phyloP scores from a whole-genome alignment of 1,140 invertebrate species.

The Aphis craccivora region DNA sequence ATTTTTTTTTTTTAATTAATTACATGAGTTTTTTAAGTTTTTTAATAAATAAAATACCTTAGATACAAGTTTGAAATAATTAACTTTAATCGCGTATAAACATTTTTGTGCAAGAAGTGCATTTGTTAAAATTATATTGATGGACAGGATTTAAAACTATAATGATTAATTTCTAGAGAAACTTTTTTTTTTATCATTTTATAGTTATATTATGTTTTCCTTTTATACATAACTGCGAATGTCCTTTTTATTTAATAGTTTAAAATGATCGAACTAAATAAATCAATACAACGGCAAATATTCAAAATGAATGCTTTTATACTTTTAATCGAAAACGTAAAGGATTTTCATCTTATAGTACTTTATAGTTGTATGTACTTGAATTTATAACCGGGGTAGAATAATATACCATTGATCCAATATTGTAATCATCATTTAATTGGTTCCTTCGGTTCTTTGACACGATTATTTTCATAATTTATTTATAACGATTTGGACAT shows the following conservation, averaged over 20 bases:
- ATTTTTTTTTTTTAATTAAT: slow-evolving; percentile 21
- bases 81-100: neutral
- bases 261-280: neutral
- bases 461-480: neutral
- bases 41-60: neutral
- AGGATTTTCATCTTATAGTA: neutral
- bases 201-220: neutral
- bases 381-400: neutral
- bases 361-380: neutral
- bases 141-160: neutral
- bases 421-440: neutral
- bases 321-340: neutral
- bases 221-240: neutral
- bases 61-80: neutral
- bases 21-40: neutral
- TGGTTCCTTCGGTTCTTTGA: neutral
- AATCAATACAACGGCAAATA: neutral
- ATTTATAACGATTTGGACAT: neutral
- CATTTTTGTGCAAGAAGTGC: neutral
- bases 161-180: slow-evolving; percentile 6
- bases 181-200: slow-evolving; percentile 16
- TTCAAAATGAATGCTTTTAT: neutral
- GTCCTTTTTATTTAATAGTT: neutral
- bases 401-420: neutral
- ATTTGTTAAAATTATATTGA: neutral